Base-by-base conservation (phyloP, 1,140 invertebrate species). In the Meteorus sp. region DNA sequence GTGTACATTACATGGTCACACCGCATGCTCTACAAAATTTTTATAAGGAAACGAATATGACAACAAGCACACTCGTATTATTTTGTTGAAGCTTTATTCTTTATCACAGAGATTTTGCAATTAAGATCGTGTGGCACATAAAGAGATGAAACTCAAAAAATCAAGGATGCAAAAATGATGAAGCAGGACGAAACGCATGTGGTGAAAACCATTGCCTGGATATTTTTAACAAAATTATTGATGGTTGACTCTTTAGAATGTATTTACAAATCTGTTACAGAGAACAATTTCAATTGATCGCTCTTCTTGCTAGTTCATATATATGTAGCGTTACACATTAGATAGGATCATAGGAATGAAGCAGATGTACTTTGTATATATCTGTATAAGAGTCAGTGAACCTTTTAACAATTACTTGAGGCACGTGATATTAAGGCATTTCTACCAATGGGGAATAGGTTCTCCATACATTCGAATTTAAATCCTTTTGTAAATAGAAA, bases 191-290 rank as follows among this genome's bases (percentile, higher is more conserved):
- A n/a, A n/a, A n/a, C n/a, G n/a, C n/a, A n/a, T n/a, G n/a, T n/a
- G n/a, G n/a, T n/a, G n/a, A n/a, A n/a, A n/a, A n/a, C n/a, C n/a
- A n/a, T n/a, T n/a, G n/a, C n/a, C n/a, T n/a, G n/a, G n/a, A n/a
- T n/a, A n/a, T n/a, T n/a, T n/a, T n/a, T n/a, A n/a, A n/a, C n/a
- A n/a, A n/a, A n/a, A n/a, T n/a, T n/a, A 53, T 53, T 41, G 37
- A 53, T 31, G 51, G 47, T 51, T 73, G 69, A 72, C 69, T 70
- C 64, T 71, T 69, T 57, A 69, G 65, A 73, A 72, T 73, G 71
- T 73, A 73, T 73, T 73, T 73, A 73, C 71, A 73, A 73, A 69
- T 71, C 65, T 68, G 68, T 67, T 73, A 73, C 71, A 73, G 72
- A 73, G 70, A 73, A 72, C 72, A 72, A 71, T 31, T 64, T 72